Base-by-base conservation (phyloP, 2,113 vertebrate species). In the Isichthys henryi region DNA sequence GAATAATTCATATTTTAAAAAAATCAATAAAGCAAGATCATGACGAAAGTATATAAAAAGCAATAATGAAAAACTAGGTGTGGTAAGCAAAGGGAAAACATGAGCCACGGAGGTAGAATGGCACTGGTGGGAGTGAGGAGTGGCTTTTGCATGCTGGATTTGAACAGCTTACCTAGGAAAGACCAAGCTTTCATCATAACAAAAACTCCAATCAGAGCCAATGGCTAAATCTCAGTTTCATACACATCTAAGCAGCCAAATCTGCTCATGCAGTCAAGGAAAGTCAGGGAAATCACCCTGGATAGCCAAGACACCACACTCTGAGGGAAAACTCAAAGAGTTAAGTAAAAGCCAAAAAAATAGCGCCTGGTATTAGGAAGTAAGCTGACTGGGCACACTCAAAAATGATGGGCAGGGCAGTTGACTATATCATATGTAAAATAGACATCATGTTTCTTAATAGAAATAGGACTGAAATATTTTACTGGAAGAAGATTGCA, bases 401-500 rank as follows among this genome's bases (percentile, higher is more conserved):
- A 89, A 62, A 90, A 94, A 94, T 94, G 94, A 95, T 94, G 88
- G 66, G 92, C 77, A 91, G 89, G 92, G 93, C 94, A 95, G 94
- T 92, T 95, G 94, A 96, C 93, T 89, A 89, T 21, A 56, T 56
- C 53, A 56, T 56, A 56, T 56, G 21, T 21, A 7, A 56, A 56
- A 21, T 11, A 56, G 19, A 56, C 19, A 17, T 0, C n/a, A 62
- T 48, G 21, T n/a, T 27, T 21, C 4, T 77, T 80, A 39, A 19
- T 43, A 80, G 17, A 80, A 80, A 43, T 39, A 39, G 13, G 17
- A 56, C 21, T 84, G 49, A 88, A 48, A 56, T n/a, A 46, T 58
- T 82, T 31, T 46, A 48, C 15, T 49, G 13, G 35, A 39, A 86
- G 45, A 39, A 82, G n/a, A 80, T 31, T 15, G 23, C 0, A 45